Evolutionary conservation across 1,140 invertebrate species (phyloP).

Genomic region (Pantala flavescens): DNA sequence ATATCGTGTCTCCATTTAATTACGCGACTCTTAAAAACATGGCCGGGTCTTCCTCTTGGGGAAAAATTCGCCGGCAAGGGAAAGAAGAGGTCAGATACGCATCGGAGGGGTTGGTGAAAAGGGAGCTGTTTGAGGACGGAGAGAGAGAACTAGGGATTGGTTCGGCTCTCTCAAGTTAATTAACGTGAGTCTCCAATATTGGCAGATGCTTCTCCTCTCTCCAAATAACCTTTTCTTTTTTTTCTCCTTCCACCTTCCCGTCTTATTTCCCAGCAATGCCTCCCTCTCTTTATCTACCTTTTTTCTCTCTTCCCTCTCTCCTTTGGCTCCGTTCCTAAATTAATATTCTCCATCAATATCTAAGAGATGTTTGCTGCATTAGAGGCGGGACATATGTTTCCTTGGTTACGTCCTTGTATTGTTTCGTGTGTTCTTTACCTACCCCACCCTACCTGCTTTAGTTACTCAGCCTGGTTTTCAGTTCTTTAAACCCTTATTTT

Average conservation of each 20-base stretch:
- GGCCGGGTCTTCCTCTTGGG: too few species aligned
- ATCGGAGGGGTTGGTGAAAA: not conserved
- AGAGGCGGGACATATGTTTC: too few species aligned
- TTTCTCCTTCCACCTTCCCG: not conserved
- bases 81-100: not conserved
- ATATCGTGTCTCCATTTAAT: too few species aligned
- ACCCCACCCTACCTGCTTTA: too few species aligned
- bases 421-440: too few species aligned
- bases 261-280: not conserved
- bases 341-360: too few species aligned
- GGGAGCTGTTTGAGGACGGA: not conserved
- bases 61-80: too few species aligned
- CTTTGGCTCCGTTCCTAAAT: not conserved
- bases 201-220: not conserved
- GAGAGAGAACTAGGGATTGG: not conserved
- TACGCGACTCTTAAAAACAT: too few species aligned
- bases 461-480: too few species aligned
- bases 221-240: not conserved
- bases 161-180: slow-evolving; percentile 5
- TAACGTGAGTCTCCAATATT: slow-evolving; percentile 9
- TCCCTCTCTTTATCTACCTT: not conserved
- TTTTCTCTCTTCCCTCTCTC: not conserved
- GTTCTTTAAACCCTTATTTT: too few species aligned
- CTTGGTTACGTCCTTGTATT: too few species aligned
- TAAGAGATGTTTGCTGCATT: too few species aligned